phyloP scores from a whole-genome alignment of 2,888 invertebrate genomes.

The Meiosimyza platycephala region DNA sequence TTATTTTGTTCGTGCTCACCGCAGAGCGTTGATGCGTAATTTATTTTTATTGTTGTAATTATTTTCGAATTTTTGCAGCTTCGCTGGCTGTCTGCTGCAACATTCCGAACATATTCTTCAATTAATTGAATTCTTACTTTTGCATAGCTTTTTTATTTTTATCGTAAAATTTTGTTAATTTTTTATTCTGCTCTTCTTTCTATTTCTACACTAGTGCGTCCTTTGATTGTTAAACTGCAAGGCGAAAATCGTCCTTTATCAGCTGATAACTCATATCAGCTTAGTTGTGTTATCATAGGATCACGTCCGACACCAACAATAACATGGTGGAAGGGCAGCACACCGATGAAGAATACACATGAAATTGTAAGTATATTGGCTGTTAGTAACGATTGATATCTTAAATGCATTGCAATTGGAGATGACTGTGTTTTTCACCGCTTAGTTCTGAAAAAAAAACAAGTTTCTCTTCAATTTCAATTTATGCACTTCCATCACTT shows the following conservation, averaged over 20 bases:
- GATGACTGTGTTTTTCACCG: too few relatives aligned
- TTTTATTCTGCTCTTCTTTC: not conserved
- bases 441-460: too few relatives aligned
- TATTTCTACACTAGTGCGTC: constrained; percentile 71
- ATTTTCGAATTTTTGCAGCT: constrained; percentile 24
- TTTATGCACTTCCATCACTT: constrained; percentile 6
- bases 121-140: not conserved
- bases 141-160: not conserved
- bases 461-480: too few relatives aligned
- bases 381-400: too few relatives aligned
- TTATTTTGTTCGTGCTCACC: constrained; percentile 27
- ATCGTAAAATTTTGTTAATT: not conserved
- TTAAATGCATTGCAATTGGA: too few relatives aligned
- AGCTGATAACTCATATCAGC: constrained; percentile 77
- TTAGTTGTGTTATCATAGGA: constrained; percentile 80
- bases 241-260: constrained; percentile 79
- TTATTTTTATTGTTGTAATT: constrained; percentile 42
- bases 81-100: not conserved
- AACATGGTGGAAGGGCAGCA: constrained; percentile 82
- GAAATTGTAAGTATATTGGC: constrained; percentile 72
- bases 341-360: constrained; percentile 74
- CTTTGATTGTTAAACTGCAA: constrained; percentile 76
- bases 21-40: constrained; percentile 38
- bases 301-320: constrained; percentile 82
- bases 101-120: not conserved